Base-by-base conservation (phyloP, 1,140 invertebrate genomes). In the Cydia fagiglandana region DNA sequence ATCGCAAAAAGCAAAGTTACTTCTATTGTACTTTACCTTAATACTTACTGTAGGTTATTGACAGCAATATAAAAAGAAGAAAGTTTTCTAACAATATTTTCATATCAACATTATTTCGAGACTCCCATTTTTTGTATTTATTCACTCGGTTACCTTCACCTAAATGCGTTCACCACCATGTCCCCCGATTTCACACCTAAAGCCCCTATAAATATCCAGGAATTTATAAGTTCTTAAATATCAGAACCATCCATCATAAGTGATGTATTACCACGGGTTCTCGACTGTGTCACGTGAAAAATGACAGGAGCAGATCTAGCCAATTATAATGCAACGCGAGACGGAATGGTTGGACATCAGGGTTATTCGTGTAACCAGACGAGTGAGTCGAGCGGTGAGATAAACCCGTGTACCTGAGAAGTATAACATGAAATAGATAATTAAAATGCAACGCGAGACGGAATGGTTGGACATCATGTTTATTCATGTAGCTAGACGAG, bases 291-390 rank as follows among this genome's bases (percentile, higher is more conserved):
- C 66, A 70, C 38, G 66, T 70, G 66, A 70, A 70, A 70, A 70
- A 70, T 70, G 66, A 70, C 66, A 70, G 66, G 66, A 70, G 66
- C 66, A 70, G 34, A 70, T 70, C 66, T 70, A 41, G 30, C 66
- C 66, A 70, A 70, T 70, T 70, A 70, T 70, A 70, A 70, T 38
- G 66, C 34, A 70, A 70, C 66, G 38, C 34, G 66, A 70, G 66
- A 68, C 34, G 30, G 28, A 70, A 70, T 70, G 64, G 66, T 41
- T 38, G 66, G 28, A 70, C 34, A 70, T 70, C 7, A 15, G 17
- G 17, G 17, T 9, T 15, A 17, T 61, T 9, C 17, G 4, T 20
- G 15, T 41, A 38, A 28, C 50, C 20, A 20, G 50, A 20, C 2
- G 6, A 7, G 53, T 6, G 53, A 61, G 53, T 17, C 50, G 50